Evolutionary conservation across 2,888 invertebrate genomes (phyloP).

Genomic region (Eupithecia abbreviata): DNA sequence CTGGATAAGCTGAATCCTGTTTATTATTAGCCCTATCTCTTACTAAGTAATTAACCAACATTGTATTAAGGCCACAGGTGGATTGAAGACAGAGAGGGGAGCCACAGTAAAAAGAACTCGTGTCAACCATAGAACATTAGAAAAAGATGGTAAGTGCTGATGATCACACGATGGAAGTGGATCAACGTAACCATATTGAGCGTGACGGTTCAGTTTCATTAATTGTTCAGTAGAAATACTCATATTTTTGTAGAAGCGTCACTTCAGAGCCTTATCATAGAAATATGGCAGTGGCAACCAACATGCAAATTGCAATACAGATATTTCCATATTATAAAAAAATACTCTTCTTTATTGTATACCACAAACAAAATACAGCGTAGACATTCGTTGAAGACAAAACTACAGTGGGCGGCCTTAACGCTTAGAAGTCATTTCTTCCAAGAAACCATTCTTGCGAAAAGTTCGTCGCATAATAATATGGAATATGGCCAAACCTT

Average conservation of each 20-base stretch:
- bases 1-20: constrained; percentile 16
- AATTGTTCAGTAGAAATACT: background rate
- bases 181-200: background rate
- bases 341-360: background rate
- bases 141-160: background rate
- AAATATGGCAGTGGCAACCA: background rate
- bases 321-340: background rate
- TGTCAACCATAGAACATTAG: background rate
- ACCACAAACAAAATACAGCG: background rate
- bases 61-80: background rate
- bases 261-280: background rate
- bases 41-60: constrained; percentile 7
- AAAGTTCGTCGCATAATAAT: background rate
- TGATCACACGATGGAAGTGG: background rate
- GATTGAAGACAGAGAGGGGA: background rate
- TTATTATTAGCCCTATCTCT: constrained; percentile 17
- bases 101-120: background rate
- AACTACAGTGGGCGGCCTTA: background rate
- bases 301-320: background rate
- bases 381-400: background rate
- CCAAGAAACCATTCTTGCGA: background rate
- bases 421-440: background rate
- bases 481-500: background rate
- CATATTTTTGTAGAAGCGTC: background rate
- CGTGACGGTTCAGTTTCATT: background rate